phyloP scores from a whole-genome alignment of 2,113 vertebrate genomes.

The Toxostoma redivivum region DNA sequence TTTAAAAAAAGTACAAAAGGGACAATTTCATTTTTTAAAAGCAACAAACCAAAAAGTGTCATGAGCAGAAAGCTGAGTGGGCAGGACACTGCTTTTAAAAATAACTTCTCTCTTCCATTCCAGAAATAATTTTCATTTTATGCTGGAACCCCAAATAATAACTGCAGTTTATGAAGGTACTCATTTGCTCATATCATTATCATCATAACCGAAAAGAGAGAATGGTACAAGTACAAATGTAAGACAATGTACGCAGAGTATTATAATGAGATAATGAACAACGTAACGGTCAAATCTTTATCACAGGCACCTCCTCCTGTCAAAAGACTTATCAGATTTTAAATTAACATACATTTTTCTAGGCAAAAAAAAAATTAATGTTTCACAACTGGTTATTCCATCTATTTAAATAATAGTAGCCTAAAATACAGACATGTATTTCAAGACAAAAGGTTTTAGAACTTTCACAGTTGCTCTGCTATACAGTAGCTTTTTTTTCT shows the following conservation, averaged over 20 bases:
- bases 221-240: background rate
- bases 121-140: background rate
- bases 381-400: background rate
- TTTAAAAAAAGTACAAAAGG: background rate
- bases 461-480: background rate
- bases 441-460: background rate
- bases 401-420: background rate
- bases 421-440: background rate
- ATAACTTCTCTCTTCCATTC: background rate
- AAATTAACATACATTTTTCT: background rate
- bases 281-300: fast-evolving
- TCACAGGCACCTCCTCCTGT: background rate
- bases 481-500: background rate
- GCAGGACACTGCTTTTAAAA: conserved; percentile 21
- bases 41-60: background rate
- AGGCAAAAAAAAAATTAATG: background rate
- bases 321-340: background rate
- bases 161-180: background rate
- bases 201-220: background rate
- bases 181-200: background rate
- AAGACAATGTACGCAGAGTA: background rate
- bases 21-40: background rate
- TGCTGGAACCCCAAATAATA: background rate
- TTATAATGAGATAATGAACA: background rate
- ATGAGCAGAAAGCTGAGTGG: background rate